phyloP scores from a whole-genome alignment of 1,140 invertebrate species.

The Trichonephila clavipes region DNA sequence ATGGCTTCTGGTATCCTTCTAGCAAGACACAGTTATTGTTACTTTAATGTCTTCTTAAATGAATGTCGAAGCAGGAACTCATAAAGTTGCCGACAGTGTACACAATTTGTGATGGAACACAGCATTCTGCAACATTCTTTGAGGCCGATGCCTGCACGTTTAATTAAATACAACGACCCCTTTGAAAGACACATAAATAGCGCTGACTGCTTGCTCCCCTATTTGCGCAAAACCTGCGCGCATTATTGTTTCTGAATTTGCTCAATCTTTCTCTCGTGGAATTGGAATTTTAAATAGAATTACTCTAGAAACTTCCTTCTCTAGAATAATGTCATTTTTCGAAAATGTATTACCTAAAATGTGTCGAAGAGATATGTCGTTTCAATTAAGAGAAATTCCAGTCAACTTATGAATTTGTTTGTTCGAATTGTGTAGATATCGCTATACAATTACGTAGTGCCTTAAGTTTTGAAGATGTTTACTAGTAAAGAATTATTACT shows the following conservation, averaged over 20 bases:
- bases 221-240: background rate
- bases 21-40: slow-evolving; percentile 15
- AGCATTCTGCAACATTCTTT: background rate
- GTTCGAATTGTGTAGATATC: too few species aligned
- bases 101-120: background rate
- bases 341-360: background rate
- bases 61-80: background rate
- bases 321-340: background rate
- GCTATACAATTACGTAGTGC: too few species aligned
- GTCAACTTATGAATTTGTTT: too few species aligned
- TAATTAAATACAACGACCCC: slow-evolving; percentile 6
- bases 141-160: background rate
- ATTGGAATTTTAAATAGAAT: background rate
- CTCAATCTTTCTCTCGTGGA: background rate
- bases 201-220: background rate
- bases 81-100: background rate
- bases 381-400: too few species aligned
- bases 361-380: background rate
- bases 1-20: background rate
- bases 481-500: too few species aligned
- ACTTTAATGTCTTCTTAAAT: slow-evolving; percentile 50
- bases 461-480: too few species aligned
- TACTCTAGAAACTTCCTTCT: background rate
- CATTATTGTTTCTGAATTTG: background rate
- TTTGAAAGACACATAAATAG: background rate